These are phyloP conservation scores for Drosophila virilis DNA, from an alignment of 1,140 invertebrate genomes.

Conservation along the genomic window DNA sequence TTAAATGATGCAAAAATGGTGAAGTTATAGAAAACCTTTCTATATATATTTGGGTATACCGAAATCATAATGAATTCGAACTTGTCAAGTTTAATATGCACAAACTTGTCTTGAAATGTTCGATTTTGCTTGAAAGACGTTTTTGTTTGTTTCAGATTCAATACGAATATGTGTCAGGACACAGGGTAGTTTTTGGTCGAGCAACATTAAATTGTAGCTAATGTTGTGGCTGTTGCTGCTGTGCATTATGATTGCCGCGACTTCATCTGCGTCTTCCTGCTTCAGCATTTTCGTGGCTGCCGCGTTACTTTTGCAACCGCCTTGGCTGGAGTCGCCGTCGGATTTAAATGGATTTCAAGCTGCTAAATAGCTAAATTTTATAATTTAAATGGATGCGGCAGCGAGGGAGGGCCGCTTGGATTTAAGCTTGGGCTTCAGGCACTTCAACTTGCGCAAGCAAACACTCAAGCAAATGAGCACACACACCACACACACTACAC, in stretches of 20 bases:
- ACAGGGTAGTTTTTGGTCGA: background rate
- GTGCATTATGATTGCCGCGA: constrained; percentile 1
- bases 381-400: constrained; percentile 70
- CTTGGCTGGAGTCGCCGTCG: constrained; percentile 39
- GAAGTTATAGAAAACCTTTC: too few relatives aligned
- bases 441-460: constrained; percentile 61
- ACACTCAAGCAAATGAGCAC: constrained; percentile 70
- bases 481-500: constrained; percentile 30
- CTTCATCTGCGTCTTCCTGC: constrained; percentile 8
- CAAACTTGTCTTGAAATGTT: too few relatives aligned
- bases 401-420: constrained; percentile 20
- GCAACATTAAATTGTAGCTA: background rate
- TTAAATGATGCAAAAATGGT: too few relatives aligned
- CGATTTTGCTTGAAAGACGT: too few relatives aligned
- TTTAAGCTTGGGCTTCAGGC: constrained; percentile 8
- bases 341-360: constrained; percentile 72
- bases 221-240: background rate
- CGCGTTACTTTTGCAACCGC: constrained; percentile 30
- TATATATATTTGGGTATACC: too few relatives aligned
- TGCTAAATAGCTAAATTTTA: constrained; percentile 75
- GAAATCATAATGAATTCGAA: too few relatives aligned
- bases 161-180: background rate
- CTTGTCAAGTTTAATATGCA: too few relatives aligned
- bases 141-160: background rate
- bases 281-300: constrained; percentile 4